Evolutionary conservation across 2,797 vertebrate species (phyloP), one percentile per base, ranked within the genome.

Genomic region (Graptemys geographica): DNA sequence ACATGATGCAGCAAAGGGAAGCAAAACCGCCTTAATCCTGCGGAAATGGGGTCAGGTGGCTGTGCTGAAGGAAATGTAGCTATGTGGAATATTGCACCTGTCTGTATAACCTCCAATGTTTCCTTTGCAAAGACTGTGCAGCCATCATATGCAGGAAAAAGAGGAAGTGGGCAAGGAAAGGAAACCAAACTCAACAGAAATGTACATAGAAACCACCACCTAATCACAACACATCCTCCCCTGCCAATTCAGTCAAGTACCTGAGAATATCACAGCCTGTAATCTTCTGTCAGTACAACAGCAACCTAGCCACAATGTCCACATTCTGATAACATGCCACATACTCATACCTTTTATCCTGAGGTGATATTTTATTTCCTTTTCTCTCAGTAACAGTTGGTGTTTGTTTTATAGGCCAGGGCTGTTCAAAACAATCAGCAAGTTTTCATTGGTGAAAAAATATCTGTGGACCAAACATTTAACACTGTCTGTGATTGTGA

Each of bases 1-100:
- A 10, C 8, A 9, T 31, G n/a, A 80, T 27, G 55, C 16, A 92
- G 52, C 28, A 83, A 78, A 81, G 8, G 33, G 72, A 87, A 62
- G 72, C 10, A 91, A 92, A 88, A 79, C 41, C 47, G 90, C 62
- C n/a, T 23, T 52, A 11, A 65, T 76, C 53, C 84, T 88, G 81
- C 37, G 44, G n/a, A 84, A 93, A 79, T 1, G 6, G 33, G 33
- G 1, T 37, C 15, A 51, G 52, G 52, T 11, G 72, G 25, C 5
- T 86, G 88, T 90, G 62, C 52, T 79, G 76, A 81, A 53, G 78
- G 41, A 65, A 89, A 25, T 12, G 16, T 65, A 44, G n/a, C 8
- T 79, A 10, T 65, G 53, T 18, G 7, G 65, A 28, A 52, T 82
- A 52, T 79, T 55, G 62, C n/a, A 86, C 21, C 21, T 72, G 74